Evolutionary conservation across 2,113 vertebrate genomes (phyloP), one percentile per base, ranked within the genome.

Genomic region (Falco punctatus): DNA sequence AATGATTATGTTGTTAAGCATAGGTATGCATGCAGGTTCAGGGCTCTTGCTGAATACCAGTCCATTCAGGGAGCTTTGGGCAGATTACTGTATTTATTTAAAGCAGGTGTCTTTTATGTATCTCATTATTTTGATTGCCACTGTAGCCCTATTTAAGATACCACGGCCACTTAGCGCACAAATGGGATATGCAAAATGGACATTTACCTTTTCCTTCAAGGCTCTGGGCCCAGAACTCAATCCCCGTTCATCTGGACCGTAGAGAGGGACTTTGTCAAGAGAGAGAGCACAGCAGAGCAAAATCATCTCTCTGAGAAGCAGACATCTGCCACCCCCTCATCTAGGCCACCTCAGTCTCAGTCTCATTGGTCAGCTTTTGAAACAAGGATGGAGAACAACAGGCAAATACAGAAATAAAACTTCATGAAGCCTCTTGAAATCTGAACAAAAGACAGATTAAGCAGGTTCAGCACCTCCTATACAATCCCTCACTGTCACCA

Each of bases 1-100:
- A 96, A 98, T 97, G 98, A 97, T 97, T 96, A 88, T 96, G 97
- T 44, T 96, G 94, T 94, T 95, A 94, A 97, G 97, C 83, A 57
- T 35, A 73, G 94, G 94, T 44, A 92, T 88, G 88, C 74, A 54
- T 82, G 90, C 91, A 79, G 91, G 93, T 95, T 87, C 28, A 73
- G 89, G 55, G 48, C 69, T 90, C 59, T 81, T 35, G 4, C 89
- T 23, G 72, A 90, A 94, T 75, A 27, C 54, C 83, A 48, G 89
- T 30, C 81, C 78, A 66, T 86, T 84, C 86, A 40, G 71, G 75
- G 86, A 97, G 96, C 90, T 96, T 81, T 83, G 81, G 44, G 58
- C 61, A 91, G 78, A 94, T 95, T 58, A 89, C 73, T 94, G 91
- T 78, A 82, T 94, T 97, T 96, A 97, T 97, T 97, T 94, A 96